Percentiles rank a stretch among this genome's conserved stretches.
Evolutionary conservation across 2,113 vertebrate species (phyloP).

Genomic region (Oreocharis arfaki): DNA sequence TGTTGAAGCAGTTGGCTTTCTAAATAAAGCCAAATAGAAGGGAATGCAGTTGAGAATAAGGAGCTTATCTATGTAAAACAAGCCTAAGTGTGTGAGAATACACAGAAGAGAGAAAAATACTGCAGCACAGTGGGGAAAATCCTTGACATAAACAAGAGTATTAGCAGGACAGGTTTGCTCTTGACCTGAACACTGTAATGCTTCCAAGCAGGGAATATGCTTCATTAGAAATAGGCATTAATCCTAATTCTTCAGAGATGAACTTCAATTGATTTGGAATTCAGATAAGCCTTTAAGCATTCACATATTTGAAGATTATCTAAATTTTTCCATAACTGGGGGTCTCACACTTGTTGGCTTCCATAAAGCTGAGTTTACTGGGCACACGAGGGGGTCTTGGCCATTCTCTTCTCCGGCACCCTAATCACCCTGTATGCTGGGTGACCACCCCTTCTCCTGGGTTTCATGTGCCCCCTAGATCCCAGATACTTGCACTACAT

Average conservation of each 20-base stretch:
- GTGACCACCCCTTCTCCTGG: neutral
- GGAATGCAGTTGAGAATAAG: neutral
- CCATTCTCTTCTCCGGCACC: neutral
- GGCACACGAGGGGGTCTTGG: neutral
- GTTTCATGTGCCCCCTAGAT: neutral
- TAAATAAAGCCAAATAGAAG: neutral
- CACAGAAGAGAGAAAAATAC: neutral
- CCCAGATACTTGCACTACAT: neutral
- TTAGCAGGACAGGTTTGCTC: conserved; percentile 39
- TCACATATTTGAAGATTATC: conserved; percentile 52
- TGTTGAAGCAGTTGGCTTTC: neutral
- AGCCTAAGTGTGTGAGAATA: neutral
- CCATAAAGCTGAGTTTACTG: neutral
- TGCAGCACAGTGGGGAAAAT: neutral
- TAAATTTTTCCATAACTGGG: neutral
- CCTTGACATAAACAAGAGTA: conserved; percentile 10
- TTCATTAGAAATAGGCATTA: conserved; percentile 30
- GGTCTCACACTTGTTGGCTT: neutral
- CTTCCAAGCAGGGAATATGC: neutral
- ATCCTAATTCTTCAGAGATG: conserved; percentile 34
- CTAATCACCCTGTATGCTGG: no score
- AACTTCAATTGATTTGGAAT: conserved; percentile 44
- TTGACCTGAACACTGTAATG: conserved; percentile 8
- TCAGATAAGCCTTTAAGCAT: conserved; percentile 44
- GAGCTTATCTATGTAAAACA: neutral